These are phyloP conservation scores for Ophioninae sp. DNA, from an alignment of 2,888 invertebrate species.

Conservation along the genomic window DNA sequence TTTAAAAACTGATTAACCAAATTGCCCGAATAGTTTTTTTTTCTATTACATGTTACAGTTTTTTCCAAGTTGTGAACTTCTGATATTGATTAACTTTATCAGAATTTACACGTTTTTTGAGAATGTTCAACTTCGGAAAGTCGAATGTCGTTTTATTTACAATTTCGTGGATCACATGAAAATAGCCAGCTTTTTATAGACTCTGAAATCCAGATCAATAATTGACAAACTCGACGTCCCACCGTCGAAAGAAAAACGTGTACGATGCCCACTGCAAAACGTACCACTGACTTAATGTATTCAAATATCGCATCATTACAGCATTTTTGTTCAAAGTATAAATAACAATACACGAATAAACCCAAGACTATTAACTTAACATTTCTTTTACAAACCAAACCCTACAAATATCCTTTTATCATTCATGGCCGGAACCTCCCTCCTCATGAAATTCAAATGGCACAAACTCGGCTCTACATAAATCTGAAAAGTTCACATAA, in stretches of 20 bases:
- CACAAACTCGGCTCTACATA: constrained; percentile 59
- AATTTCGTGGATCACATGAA: not conserved
- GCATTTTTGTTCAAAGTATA: not conserved
- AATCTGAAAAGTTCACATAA: constrained; percentile 61
- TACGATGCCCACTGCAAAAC: not conserved
- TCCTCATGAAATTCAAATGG: constrained; percentile 51
- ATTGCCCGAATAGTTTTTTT: not conserved
- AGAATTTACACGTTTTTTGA: not conserved
- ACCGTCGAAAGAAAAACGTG: not conserved
- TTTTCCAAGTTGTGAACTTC: not conserved
- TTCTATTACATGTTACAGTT: not conserved
- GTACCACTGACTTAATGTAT: not conserved
- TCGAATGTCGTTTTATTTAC: not conserved
- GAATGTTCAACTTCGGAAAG: not conserved
- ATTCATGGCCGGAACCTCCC: not conserved
- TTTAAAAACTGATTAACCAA: not conserved
- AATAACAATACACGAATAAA: not conserved
- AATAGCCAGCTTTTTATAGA: not conserved
- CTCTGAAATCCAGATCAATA: not conserved
- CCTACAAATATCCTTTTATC: not conserved
- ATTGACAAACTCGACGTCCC: not conserved
- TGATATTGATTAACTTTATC: not conserved
- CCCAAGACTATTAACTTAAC: not conserved
- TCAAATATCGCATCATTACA: not conserved
- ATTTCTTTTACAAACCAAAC: not conserved